Conservation (phyloP, 2,797 vertebrate species). For the Sparus aurata region DNA sequence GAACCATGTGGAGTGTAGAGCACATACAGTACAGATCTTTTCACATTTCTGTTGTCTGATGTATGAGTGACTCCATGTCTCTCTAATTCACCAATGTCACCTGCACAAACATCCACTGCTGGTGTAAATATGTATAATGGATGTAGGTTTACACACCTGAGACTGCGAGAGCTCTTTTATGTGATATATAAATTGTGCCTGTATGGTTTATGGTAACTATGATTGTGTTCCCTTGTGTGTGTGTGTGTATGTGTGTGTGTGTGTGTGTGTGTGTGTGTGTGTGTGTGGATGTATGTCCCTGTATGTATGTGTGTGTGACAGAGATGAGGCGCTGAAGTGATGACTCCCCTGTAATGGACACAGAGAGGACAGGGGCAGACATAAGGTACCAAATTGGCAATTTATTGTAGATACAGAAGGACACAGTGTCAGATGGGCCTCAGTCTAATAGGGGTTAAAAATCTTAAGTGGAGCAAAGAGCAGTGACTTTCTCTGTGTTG, state of each 20-base stretch:
- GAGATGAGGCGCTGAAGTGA: constrained; percentile 60
- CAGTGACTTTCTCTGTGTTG: constrained; percentile 34
- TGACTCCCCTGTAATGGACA: constrained; percentile 72
- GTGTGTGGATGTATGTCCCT: constrained; percentile 6
- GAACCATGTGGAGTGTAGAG: no score
- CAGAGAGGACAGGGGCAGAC: constrained; percentile 66
- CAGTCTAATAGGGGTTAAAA: constrained; percentile 78
- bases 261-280: not conserved
- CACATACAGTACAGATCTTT: no score
- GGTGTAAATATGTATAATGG: not conserved
- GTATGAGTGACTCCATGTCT: not conserved
- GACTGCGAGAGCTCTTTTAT: not conserved
- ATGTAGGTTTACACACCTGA: constrained; percentile 13
- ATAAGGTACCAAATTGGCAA: constrained; percentile 82
- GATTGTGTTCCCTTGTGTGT: not conserved
- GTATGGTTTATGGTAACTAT: not conserved
- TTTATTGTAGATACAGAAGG: constrained; percentile 73
- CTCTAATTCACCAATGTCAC: not conserved
- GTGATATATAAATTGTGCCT: no score
- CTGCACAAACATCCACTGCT: not conserved
- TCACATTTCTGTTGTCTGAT: not conserved
- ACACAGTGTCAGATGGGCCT: constrained; percentile 62
- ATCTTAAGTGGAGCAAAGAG: constrained; percentile 66
- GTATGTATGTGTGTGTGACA: constrained; percentile 50
- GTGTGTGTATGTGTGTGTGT: not conserved